Evolutionary conservation across 2,888 invertebrate genomes (phyloP), one percentile per base, ranked within the genome.

Genomic region (Oeneis ivallda): DNA sequence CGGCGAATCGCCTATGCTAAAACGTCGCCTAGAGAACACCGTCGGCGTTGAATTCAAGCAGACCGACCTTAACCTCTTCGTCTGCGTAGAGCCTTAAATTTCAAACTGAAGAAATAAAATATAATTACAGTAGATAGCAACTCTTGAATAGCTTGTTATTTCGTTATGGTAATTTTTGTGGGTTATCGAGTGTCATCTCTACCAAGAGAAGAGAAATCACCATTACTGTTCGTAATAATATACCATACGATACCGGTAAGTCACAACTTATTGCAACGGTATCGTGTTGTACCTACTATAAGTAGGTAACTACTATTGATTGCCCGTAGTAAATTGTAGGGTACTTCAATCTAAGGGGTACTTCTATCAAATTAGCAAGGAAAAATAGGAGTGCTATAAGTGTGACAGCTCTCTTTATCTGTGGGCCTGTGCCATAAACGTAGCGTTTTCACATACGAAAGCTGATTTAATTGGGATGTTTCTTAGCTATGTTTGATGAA

Each of bases 101-200:
- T 26, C 2, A 26, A 26, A 26, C 5, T 26, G 1, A 47, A 47
- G 47, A 9, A 47, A 47, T 47, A 17, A 47, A 47, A 47, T 47
- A 10, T 15, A 45, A 45, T 17, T 45, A 15, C 19, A 19, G 49
- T 45, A 45, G 47, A 47, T 17, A 17, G 47, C 47, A 47, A 47
- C 47, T 47, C 15, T 47, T 45, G 8, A 5, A 26, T 34, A 34
- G 52, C 17, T 9, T 34, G 17, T 41, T 13, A 56, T 56, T 56
- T 56, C 56, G 39, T 56, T 56, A 56, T 41, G 56, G 56, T 56
- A 41, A 41, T 41, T 41, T 34, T 19, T 41, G 8, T 56, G 56
- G 41, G 56, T 56, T 56, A 56, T 56, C 56, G 11, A 19, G 39
- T 41, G 56, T 41, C 56, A 56, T 56, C 56, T 19, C 39, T 19